Base-by-base conservation (phyloP, 92 coral and sea anemone species). In the Zoanthus solanderi region DNA sequence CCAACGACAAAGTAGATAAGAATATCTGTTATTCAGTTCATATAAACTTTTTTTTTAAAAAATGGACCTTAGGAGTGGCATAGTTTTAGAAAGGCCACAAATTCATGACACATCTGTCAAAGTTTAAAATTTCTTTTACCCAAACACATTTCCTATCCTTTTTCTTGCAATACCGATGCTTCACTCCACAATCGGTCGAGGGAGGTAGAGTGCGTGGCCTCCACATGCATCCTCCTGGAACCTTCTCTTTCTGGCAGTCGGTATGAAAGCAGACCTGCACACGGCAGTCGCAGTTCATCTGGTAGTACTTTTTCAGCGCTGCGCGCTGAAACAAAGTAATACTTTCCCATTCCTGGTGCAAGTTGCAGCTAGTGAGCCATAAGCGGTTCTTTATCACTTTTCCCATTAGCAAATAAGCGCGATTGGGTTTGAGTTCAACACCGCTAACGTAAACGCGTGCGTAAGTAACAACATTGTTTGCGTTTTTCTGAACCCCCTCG, bases 381-480 rank as follows among this genome's bases (percentile, higher is more conserved):
- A 95, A 79, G 42, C 86, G 82, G 37, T 91, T 91, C 50, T 76
- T 32, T 72, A 95, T 91, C 87, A 95, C 84, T 53, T 82, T 89
- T 29, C 98, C 98, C 61, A 94, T 88, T 29, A 95, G 89, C 84
- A 95, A 76, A 65, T 95, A 95, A 52, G 93, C 86, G 29, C 78
- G 92, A 8, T 85, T 90, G 23, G 88, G 75, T 76, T 89, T 88
- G 7, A 95, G 91, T 0, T 89, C 53, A 12, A 91, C 71, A 0
- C 87, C 90, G 45, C 89, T 77, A 67, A 89, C 87, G 30, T 91
- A 91, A 17, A 91, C 74, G n/a, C 83, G 90, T 54, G 94, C 94
- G 29, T 65, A 83, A 28, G 89, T 29, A 16, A 81, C 56, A 17
- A 54, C 7, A 14, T 69, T 82, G 28, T 30, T 54, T 50, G 63